A percentile compares a stretch with the other conserved stretches of the same genome.
These are phyloP conservation scores for Crioceris asparagi DNA, from an alignment of 2,888 invertebrate genomes.

Conservation along the genomic window DNA sequence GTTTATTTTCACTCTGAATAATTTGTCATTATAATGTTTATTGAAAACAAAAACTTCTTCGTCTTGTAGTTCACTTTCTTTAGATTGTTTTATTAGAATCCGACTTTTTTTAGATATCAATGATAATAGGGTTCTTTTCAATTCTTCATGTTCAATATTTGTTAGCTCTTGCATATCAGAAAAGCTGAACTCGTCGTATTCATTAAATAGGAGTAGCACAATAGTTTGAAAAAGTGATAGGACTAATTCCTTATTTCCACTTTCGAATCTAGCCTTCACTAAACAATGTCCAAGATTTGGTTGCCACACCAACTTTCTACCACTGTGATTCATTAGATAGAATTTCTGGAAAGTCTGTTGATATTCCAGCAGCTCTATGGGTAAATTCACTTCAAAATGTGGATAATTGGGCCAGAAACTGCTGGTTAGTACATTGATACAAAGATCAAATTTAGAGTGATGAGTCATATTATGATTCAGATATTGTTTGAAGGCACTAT, in stretches of 20 bases:
- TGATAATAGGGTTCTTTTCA: constrained; percentile 87
- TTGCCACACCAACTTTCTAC: constrained; percentile 95
- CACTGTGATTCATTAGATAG: constrained; percentile 91
- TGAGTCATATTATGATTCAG: constrained; percentile 15
- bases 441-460: constrained; percentile 58
- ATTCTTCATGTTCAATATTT: constrained; percentile 84
- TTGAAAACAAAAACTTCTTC: constrained; percentile 79
- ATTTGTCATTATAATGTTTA: constrained; percentile 82
- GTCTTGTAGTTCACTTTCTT: constrained; percentile 72
- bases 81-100: constrained; percentile 75
- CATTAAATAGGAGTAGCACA: constrained; percentile 86
- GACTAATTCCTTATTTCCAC: constrained; percentile 84
- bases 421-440: constrained; percentile 90
- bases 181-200: constrained; percentile 63
- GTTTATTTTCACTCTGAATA: constrained; percentile 95
- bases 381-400: constrained; percentile 78
- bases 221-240: constrained; percentile 94
- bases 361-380: constrained; percentile 74
- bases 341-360: constrained; percentile 93
- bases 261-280: constrained; percentile 72
- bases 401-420: constrained; percentile 98
- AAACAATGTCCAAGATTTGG: constrained; percentile 92
- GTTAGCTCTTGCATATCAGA: constrained; percentile 81
- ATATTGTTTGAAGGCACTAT: constrained; percentile 79
- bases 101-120: constrained; percentile 87